Evolutionary conservation across 2,113 vertebrate species (phyloP).

Genomic region (Phaethon lepturus): DNA sequence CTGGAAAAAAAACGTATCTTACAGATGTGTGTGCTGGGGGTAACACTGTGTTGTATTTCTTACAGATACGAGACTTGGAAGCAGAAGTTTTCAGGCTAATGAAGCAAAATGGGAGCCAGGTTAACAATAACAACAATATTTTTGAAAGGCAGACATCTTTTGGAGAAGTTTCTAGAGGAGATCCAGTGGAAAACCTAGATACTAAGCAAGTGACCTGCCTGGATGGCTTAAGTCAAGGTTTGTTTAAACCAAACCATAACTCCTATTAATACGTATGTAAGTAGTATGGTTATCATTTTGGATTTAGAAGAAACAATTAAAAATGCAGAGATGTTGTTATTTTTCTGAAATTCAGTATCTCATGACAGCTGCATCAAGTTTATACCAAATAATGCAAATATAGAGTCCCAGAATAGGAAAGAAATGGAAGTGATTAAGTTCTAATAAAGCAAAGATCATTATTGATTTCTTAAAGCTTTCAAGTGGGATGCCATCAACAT

Average conservation of each 20-base stretch:
- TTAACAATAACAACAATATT: slow-evolving; percentile 97
- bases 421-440: neutral
- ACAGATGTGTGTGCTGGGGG: neutral
- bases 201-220: slow-evolving; percentile 75
- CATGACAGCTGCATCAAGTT: neutral
- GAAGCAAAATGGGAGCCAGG: slow-evolving; percentile 94
- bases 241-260: slow-evolving; percentile 25
- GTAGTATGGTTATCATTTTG: neutral
- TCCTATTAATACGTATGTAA: neutral
- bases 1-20: neutral
- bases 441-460: neutral
- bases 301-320: neutral
- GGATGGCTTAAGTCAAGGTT: slow-evolving; percentile 83
- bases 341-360: neutral
- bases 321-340: neutral
- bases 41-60: neutral
- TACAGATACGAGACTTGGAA: slow-evolving; percentile 91
- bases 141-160: slow-evolving; percentile 82
- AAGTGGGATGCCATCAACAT: neutral
- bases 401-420: neutral
- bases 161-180: slow-evolving; percentile 74
- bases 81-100: slow-evolving; percentile 92
- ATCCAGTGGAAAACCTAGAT: slow-evolving; percentile 75
- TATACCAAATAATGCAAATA: neutral
- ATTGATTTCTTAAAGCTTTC: neutral